Base-by-base conservation (phyloP, 2,797 vertebrate genomes). In the Bradypodion ventrale region DNA sequence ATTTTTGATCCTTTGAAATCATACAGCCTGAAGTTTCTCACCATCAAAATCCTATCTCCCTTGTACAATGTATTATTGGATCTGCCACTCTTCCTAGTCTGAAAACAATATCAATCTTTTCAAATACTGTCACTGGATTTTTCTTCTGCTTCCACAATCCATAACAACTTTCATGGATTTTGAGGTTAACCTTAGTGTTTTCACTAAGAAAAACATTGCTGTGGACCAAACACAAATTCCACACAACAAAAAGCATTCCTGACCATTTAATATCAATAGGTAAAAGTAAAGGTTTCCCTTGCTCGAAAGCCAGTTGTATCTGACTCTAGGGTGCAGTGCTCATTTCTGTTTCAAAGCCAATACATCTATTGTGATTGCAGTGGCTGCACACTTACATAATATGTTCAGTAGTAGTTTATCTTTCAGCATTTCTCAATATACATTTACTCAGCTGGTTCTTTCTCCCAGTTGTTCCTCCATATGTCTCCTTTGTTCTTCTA, bases 1-100 rank as follows among this genome's bases (percentile, higher is more conserved):
- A 68, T 60, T 56, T 83, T 83, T 83, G 46, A 74, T 78, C 69
- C 37, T 78, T 79, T 74, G 69, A 79, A 83, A 66, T 83, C 37
- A 75, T 59, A 46, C 1, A 3, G n/a, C 49, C 83, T 83, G 62
- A 79, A 75, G 62, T 79, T 83, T 76, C 60, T 83, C 35, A 79
- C 77, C 76, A 68, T 68, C 27, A 44, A 66, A 83, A 62, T 49
- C 40, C 62, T 60, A 37, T 78, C 49, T 74, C 37, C 68, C 62
- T 75, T 83, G 37, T 44, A 59, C 69, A 68, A 52, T 78, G 56
- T 75, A 79, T 79, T 83, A 86, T 68, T 1, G 75, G 46, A 75
- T 44, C 25, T 75, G n/a, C 60, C 42, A 79, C 72, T 87, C n/a
- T 32, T 68, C 49, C 52, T 59, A 19, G 1, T 80, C 9, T 75